A percentile compares a stretch with the other conserved stretches of the same genome.
Evolutionary conservation across 2,888 invertebrate genomes (phyloP).

Genomic region (Hemaris fuciformis): DNA sequence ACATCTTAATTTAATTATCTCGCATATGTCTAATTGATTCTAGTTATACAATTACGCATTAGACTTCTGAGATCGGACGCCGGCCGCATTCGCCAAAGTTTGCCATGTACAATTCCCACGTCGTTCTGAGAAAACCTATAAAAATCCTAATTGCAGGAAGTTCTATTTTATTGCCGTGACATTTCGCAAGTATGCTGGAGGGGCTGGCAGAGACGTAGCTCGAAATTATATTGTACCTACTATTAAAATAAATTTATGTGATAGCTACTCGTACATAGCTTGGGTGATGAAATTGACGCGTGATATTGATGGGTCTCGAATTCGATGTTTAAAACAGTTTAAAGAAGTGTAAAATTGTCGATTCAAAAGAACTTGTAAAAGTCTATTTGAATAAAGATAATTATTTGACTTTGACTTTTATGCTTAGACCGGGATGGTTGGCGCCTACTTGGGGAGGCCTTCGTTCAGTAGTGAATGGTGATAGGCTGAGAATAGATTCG

Average conservation of each 20-base stretch:
- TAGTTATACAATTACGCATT: neutral
- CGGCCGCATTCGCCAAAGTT: neutral
- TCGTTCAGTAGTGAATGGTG: too few species aligned
- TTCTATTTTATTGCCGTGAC: slow-evolving; percentile 2
- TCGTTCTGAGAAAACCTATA: slow-evolving; percentile 1
- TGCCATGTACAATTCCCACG: neutral
- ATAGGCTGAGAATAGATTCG: too few species aligned
- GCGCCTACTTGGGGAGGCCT: too few species aligned
- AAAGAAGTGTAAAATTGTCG: too few species aligned
- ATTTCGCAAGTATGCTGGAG: neutral
- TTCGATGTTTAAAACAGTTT: too few species aligned
- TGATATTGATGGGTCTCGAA: too few species aligned
- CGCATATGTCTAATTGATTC: neutral
- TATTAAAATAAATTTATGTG: neutral
- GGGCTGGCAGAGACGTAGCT: neutral
- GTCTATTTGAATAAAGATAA: too few species aligned
- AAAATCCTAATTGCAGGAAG: slow-evolving; percentile 5
- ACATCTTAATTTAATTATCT: neutral
- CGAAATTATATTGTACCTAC: neutral
- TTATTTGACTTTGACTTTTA: too few species aligned
- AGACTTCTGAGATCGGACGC: neutral
- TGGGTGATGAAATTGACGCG: too few species aligned
- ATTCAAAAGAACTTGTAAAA: too few species aligned
- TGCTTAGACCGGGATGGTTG: too few species aligned
- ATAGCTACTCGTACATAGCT: too few species aligned